Percentiles rank a stretch among this genome's conserved stretches.
Conservation (phyloP, 2,888 invertebrate genomes). For the Ochropleura leucogaster region DNA sequence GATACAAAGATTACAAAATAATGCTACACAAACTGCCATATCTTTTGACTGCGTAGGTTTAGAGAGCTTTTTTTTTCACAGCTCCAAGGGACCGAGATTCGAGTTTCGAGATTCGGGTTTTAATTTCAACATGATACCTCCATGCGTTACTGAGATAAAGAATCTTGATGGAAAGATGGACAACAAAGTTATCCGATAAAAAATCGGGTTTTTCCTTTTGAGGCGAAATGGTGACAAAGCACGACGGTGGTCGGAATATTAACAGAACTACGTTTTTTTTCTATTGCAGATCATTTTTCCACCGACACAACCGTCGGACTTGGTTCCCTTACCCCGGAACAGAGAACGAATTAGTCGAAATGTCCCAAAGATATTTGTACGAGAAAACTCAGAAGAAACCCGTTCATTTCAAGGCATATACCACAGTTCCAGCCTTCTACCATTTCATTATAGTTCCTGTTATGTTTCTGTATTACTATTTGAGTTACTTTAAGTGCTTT, state of each 20-base stretch:
- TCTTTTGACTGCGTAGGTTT: too few relatives aligned
- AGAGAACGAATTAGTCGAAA: constrained; percentile 71
- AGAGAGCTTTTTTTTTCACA: too few relatives aligned
- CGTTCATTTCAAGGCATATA: constrained; percentile 72
- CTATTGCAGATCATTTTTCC: constrained; percentile 77
- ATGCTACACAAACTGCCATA: too few relatives aligned
- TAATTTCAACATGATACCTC: too few relatives aligned
- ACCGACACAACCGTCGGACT: constrained; percentile 68
- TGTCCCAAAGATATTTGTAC: constrained; percentile 75
- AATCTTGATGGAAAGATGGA: too few relatives aligned
- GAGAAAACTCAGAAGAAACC: constrained; percentile 70
- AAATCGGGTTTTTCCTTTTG: too few relatives aligned
- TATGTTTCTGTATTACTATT: constrained; percentile 73
- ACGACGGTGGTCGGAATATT: background rate
- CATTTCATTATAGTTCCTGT: constrained; percentile 73
- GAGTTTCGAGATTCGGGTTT: too few relatives aligned
- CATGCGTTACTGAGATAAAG: too few relatives aligned
- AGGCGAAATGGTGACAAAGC: background rate
- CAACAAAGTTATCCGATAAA: too few relatives aligned
- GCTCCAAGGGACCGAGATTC: too few relatives aligned
- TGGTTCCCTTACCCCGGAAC: constrained; percentile 80
- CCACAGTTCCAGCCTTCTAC: constrained; percentile 72
- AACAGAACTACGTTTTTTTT: constrained; percentile 2
- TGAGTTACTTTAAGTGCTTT: constrained; percentile 74
- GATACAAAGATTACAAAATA: too few relatives aligned